These are phyloP conservation scores for Apotomis turbidana DNA, from an alignment of 2,888 invertebrate species.

Conservation along the genomic window DNA sequence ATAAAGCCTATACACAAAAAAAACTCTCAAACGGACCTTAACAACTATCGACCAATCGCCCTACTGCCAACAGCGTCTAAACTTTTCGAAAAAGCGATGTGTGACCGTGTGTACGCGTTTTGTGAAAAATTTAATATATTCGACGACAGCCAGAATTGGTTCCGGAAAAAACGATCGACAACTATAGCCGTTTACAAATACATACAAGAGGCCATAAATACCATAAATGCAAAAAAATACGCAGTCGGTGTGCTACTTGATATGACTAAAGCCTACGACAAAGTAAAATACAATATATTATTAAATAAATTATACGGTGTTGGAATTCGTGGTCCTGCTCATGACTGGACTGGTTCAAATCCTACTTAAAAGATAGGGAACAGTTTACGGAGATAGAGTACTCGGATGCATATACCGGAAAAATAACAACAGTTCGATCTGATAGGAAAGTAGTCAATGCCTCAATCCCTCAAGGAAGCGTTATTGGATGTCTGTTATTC, in stretches of 20 bases:
- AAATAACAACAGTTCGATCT: too few relatives aligned
- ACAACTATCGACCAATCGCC: conserved; percentile 42
- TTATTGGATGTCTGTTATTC: background rate
- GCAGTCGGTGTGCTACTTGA: too few relatives aligned
- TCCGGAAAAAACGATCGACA: conserved; percentile 1
- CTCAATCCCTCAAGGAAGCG: background rate
- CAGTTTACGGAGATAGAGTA: too few relatives aligned
- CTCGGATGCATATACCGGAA: too few relatives aligned
- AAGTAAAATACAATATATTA: background rate
- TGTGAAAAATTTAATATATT: conserved; percentile 10
- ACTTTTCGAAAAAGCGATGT: conserved; percentile 10
- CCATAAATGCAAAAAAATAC: too few relatives aligned
- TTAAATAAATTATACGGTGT: conserved; percentile 1
- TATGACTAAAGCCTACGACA: background rate
- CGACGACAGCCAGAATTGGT: conserved; percentile 4
- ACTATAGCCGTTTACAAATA: background rate
- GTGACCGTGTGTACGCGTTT: background rate
- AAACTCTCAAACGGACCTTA: conserved; percentile 11
- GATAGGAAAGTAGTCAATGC: too few relatives aligned
- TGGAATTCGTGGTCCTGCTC: background rate
- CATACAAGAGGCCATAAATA: background rate
- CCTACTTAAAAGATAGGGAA: too few relatives aligned
- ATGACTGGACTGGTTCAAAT: too few relatives aligned
- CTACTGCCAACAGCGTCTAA: conserved; percentile 34
- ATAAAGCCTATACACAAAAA: conserved; percentile 43